phyloP scores from a whole-genome alignment of 2,888 invertebrate genomes.

The Heliconius charithonia region DNA sequence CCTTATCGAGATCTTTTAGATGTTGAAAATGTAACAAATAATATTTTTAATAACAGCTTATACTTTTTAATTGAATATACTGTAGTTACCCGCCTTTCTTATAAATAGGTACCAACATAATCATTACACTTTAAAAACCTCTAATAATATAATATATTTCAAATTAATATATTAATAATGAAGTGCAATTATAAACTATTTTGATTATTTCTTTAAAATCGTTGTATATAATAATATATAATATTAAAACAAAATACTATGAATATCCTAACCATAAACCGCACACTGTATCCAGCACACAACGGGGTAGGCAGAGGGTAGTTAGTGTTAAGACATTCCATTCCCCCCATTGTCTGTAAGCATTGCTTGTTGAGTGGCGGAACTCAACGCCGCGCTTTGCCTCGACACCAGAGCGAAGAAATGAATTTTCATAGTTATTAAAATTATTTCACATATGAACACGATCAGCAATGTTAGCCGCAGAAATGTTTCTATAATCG shows the following conservation, averaged over 20 bases:
- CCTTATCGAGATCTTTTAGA: background rate
- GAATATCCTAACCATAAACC: too few relatives aligned
- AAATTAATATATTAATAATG: background rate
- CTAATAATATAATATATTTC: background rate
- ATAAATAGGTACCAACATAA: background rate
- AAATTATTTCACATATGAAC: background rate
- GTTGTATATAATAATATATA: background rate
- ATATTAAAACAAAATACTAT: background rate
- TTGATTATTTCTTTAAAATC: background rate
- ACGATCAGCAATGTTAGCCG: slow-evolving; percentile 24
- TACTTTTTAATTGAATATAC: background rate
- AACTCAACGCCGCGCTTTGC: too few relatives aligned
- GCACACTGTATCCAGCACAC: background rate
- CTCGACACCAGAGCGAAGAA: background rate
- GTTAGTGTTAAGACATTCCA: too few relatives aligned
- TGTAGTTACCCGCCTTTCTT: slow-evolving; percentile 2
- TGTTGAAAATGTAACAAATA: background rate
- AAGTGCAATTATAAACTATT: background rate
- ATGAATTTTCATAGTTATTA: background rate
- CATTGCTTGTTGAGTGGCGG: too few relatives aligned
- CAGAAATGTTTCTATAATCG: slow-evolving; percentile 39
- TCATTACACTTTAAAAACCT: background rate
- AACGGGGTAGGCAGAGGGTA: too few relatives aligned
- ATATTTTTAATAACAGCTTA: background rate
- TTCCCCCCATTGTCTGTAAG: too few relatives aligned